Evolutionary conservation across 64 coral and sea anemone species (phyloP).

Genomic region (Cladopsammia gracilis): DNA sequence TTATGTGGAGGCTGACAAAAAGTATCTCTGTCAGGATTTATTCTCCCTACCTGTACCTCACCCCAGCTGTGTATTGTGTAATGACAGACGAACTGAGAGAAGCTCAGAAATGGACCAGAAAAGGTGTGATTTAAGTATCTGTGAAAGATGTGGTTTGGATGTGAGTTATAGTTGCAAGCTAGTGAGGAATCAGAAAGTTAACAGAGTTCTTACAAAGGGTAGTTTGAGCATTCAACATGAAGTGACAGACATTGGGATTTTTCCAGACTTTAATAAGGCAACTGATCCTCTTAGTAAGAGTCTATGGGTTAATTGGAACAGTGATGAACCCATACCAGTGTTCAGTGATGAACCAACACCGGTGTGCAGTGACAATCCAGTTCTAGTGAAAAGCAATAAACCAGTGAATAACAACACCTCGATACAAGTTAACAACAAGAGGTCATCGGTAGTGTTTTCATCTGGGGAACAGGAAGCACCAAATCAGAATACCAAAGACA

Average conservation of each 20-base stretch:
- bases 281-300: conserved; percentile 83
- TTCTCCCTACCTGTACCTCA: conserved; percentile 37
- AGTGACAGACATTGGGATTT: conserved; percentile 9
- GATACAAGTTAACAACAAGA: not conserved
- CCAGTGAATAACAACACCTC: too few species aligned
- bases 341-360: not conserved
- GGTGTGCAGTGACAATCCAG: not conserved
- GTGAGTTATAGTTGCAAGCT: conserved; percentile 30
- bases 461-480: not conserved
- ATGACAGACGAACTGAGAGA: not conserved
- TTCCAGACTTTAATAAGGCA: conserved; percentile 34
- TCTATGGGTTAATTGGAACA: conserved; percentile 82
- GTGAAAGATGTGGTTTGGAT: conserved; percentile 69
- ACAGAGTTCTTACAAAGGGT: conserved; percentile 38
- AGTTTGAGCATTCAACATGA: conserved; percentile 35
- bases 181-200: conserved; percentile 15
- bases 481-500: not conserved
- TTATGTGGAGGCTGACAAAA: conserved; percentile 34
- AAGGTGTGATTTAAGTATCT: not conserved
- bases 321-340: conserved; percentile 47
- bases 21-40: conserved; percentile 5
- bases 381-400: not conserved
- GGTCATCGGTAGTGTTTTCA: conserved; percentile 1
- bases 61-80: conserved; percentile 71
- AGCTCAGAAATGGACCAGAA: not conserved